Evolutionary conservation across 2,888 invertebrate species (phyloP).

Genomic region (Adela reaumurella): DNA sequence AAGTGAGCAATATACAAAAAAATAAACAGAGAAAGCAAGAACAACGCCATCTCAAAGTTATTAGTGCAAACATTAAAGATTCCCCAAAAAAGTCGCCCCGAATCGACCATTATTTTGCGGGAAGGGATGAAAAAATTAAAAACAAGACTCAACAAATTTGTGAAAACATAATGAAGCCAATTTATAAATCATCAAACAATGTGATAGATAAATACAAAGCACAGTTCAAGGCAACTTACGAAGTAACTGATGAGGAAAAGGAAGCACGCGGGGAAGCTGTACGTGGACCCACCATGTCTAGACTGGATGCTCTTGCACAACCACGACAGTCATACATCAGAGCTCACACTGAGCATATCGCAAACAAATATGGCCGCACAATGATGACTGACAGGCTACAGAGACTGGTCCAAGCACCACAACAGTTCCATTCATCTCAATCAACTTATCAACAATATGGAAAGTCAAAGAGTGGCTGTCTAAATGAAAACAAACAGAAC

Average conservation of each 20-base stretch:
- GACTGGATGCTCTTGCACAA: constrained; percentile 36
- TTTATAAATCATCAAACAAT: constrained; percentile 12
- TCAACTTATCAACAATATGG: too few relatives aligned
- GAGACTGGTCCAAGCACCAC: constrained; percentile 17
- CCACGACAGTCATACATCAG: constrained; percentile 34
- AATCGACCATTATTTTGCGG: too few relatives aligned
- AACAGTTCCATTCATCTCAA: constrained; percentile 7
- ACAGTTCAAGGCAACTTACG: constrained; percentile 15
- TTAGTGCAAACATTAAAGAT: constrained; percentile 19
- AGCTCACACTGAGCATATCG: constrained; percentile 30
- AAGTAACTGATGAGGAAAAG: constrained; percentile 39
- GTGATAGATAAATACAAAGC: not conserved
- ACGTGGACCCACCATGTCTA: constrained; percentile 26
- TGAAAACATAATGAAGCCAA: too few relatives aligned
- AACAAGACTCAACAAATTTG: too few relatives aligned
- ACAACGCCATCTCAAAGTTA: constrained; percentile 18
- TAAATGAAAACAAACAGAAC: not conserved
- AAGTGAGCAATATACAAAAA: constrained; percentile 36
- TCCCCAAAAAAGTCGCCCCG: too few relatives aligned
- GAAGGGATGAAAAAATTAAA: too few relatives aligned
- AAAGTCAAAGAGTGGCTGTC: not conserved
- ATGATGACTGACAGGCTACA: constrained; percentile 24
- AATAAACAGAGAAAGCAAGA: constrained; percentile 20
- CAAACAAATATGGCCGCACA: constrained; percentile 24
- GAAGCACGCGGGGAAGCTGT: constrained; percentile 48